Evolutionary conservation across 2,888 invertebrate genomes (phyloP).

Genomic region (Liopterus haemorrhoidalis): DNA sequence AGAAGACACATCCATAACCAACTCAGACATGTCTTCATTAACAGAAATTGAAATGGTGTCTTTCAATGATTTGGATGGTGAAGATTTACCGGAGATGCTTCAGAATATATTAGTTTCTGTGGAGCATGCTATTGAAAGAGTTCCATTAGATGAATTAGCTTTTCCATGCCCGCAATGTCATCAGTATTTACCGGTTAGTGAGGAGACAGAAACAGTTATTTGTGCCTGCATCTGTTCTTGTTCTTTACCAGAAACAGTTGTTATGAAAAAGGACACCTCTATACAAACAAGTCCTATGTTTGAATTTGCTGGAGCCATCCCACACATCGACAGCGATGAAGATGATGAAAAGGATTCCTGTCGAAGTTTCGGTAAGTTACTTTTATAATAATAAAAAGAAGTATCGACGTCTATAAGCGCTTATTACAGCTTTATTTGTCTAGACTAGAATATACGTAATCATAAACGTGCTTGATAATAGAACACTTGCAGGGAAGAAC

Average conservation of each 20-base stretch:
- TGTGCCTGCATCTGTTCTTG: constrained; percentile 45
- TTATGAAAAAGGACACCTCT: constrained; percentile 44
- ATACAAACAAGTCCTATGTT: constrained; percentile 54
- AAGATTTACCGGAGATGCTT: constrained; percentile 57
- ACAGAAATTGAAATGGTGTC: constrained; percentile 41
- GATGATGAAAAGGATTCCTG: constrained; percentile 50
- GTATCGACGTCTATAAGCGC: too few species aligned
- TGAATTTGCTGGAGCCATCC: constrained; percentile 61
- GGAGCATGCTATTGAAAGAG: constrained; percentile 62
- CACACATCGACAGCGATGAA: constrained; percentile 68
- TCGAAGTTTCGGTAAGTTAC: constrained; percentile 40
- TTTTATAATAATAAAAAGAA: too few species aligned
- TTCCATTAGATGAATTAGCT: constrained; percentile 59
- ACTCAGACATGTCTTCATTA: constrained; percentile 39
- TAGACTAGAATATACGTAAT: too few species aligned
- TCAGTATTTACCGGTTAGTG: constrained; percentile 44
- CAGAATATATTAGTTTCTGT: constrained; percentile 62
- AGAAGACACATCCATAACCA: constrained; percentile 34
- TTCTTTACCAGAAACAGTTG: constrained; percentile 33
- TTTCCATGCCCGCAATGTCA: constrained; percentile 54
- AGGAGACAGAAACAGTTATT: constrained; percentile 37
- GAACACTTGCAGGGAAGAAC: too few species aligned
- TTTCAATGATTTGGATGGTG: constrained; percentile 42
- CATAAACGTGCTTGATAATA: too few species aligned
- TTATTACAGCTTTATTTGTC: too few species aligned